A percentile compares a stretch with the other conserved stretches of the same genome.
These are phyloP conservation scores for Drosophila dunni DNA, from an alignment of 1,140 invertebrate species.

Conservation along the genomic window DNA sequence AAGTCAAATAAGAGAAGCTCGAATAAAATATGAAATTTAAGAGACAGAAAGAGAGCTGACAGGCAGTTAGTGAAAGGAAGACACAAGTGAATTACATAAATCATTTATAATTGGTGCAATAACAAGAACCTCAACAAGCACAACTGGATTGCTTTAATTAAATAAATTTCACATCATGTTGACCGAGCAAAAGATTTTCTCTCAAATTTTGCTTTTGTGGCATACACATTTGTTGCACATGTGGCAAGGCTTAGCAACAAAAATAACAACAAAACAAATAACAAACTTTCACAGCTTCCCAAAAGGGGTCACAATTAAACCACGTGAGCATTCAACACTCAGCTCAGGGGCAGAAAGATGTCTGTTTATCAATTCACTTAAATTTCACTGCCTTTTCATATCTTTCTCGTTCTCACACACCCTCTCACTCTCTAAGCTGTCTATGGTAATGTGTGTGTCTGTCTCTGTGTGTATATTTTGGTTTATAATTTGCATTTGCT, in stretches of 20 bases:
- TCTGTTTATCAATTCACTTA: slow-evolving; percentile 66
- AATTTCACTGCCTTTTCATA: slow-evolving; percentile 1
- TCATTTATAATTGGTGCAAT: slow-evolving; percentile 75
- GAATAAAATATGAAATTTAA: neutral
- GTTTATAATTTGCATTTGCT: slow-evolving; percentile 59
- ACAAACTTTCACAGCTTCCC: slow-evolving; percentile 37
- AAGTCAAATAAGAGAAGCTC: neutral
- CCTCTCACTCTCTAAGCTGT: neutral
- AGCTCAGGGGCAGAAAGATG: slow-evolving; percentile 1
- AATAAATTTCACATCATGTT: slow-evolving; percentile 57
- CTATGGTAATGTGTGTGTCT: neutral
- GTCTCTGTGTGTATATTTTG: slow-evolving; percentile 43
- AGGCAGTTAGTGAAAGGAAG: slow-evolving; percentile 22
- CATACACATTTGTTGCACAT: slow-evolving; percentile 39
- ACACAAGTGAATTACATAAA: slow-evolving; percentile 72
- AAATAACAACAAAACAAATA: too few species aligned
- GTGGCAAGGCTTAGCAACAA: slow-evolving; percentile 34
- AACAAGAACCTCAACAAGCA: slow-evolving; percentile 40
- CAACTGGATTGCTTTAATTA: slow-evolving; percentile 65
- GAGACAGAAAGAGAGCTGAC: slow-evolving; percentile 12
- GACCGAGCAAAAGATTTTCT: slow-evolving; percentile 45
- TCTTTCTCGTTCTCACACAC: neutral
- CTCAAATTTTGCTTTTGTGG: slow-evolving; percentile 12
- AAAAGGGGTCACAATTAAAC: slow-evolving; percentile 42
- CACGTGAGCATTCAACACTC: neutral